Base-by-base conservation (phyloP, 92 coral and sea anemone species). In the Epizoanthus stellaris region DNA sequence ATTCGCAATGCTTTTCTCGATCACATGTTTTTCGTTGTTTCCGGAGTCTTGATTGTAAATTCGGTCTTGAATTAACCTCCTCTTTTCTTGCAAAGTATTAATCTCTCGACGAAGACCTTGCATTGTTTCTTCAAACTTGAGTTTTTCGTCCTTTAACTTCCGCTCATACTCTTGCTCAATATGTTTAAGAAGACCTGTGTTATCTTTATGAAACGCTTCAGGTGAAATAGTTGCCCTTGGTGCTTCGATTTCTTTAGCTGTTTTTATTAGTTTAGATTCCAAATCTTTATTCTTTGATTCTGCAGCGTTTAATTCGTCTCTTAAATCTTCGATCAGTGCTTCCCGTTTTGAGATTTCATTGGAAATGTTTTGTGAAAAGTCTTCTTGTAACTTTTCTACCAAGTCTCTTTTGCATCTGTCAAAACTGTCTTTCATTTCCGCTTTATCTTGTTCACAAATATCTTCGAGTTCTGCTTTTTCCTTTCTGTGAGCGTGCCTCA, bases 1-100 rank as follows among this genome's bases (percentile, higher is more conserved):
- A 86, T 92, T 94, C 14, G 98, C 94, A 34, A 94, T 93, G 73
- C 93, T 90, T 82, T 94, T 94, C 77, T 94, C 98, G 25, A 94
- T 90, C 11, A 92, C 67, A 23, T 94, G 93, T 21, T 89, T 85
- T 56, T 94, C 98, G 59, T 74, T 84, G 30, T 80, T 21, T 6
- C 86, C 73, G 19, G 93, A 59, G 56, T 94, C 98, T 40, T 94
- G 98, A 61, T 92, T 90, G 80, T 94, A 92, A 47, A 94, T 87
- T 47, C 93, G 91, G 59, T 94, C 95, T 85, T 94, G 98, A 70
- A 94, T 94, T 4, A 94, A 70, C 60, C 85, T 87, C 30, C 98
- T 82, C 74, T 94, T 94, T 53, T 94, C 98, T 66, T 92, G 95
- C 25, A 94, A 81, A 67, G 70, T 94, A 16, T 93, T 90, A 11